Evolutionary conservation across 2,797 vertebrate genomes (phyloP).

Genomic region (Buceros bicornis): DNA sequence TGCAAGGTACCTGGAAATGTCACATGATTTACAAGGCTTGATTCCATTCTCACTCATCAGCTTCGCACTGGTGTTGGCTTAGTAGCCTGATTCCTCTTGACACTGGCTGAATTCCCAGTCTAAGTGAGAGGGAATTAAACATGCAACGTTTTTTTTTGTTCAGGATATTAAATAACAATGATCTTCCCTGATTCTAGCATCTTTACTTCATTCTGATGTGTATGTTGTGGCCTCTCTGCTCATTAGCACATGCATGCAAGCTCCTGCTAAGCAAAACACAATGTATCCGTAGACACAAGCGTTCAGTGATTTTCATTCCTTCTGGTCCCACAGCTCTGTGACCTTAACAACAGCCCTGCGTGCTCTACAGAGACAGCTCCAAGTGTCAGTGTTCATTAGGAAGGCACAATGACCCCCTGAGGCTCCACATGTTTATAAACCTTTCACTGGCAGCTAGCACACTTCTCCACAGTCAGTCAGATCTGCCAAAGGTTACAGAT

Average conservation of each 20-base stretch:
- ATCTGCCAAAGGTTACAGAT: neutral
- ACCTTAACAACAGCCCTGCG: neutral
- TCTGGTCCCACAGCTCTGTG: neutral
- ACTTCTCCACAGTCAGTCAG: accelerated
- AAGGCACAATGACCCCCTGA: slow-evolving; percentile 27
- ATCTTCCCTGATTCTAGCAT: slow-evolving; percentile 9
- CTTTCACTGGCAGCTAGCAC: accelerated
- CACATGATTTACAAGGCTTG: neutral
- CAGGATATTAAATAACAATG: neutral
- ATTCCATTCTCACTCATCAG: neutral
- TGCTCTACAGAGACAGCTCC: neutral
- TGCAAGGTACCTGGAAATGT: neutral
- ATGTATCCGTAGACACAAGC: neutral
- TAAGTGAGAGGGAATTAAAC: slow-evolving; percentile 3
- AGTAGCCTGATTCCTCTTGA: neutral
- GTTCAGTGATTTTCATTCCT: neutral
- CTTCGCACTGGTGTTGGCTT: neutral
- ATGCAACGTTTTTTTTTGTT: neutral
- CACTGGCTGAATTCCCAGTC: neutral
- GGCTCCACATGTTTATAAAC: neutral
- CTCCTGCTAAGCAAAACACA: slow-evolving; percentile 20
- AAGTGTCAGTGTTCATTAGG: neutral
- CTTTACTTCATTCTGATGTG: neutral
- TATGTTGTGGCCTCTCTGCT: neutral
- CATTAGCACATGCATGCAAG: neutral